A percentile compares a stretch with the other conserved stretches of the same genome.
Conservation (phyloP, 2,888 invertebrate species). For the Lacanobia oleracea region DNA sequence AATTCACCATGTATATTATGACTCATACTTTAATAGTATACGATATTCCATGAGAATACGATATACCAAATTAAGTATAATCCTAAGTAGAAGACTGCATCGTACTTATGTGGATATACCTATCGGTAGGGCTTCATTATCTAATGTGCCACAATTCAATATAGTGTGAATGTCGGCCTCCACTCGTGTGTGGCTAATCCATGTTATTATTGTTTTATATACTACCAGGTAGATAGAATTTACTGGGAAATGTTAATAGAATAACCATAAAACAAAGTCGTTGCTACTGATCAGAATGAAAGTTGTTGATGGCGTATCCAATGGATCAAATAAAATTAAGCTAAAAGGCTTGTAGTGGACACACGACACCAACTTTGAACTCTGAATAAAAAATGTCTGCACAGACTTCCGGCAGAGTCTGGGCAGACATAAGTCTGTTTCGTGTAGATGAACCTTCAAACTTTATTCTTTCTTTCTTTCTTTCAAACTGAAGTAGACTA, state of each 20-base stretch:
- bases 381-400: no score
- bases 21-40: background rate
- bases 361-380: no score
- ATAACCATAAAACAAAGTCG: no score
- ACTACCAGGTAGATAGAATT: background rate
- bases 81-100: slow-evolving; percentile 61
- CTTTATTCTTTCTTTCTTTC: no score
- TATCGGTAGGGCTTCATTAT: slow-evolving; percentile 74
- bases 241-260: background rate
- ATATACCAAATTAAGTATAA: slow-evolving; percentile 46
- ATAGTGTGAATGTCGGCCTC: slow-evolving; percentile 47
- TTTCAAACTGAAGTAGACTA: background rate
- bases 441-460: background rate
- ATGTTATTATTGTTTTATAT: background rate
- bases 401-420: no score
- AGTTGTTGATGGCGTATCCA: background rate
- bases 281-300: background rate
- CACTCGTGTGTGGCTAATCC: slow-evolving; percentile 8
- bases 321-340: background rate
- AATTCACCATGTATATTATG: no score
- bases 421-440: no score
- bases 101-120: slow-evolving; percentile 62
- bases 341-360: background rate
- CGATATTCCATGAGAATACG: background rate
- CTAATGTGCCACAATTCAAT: slow-evolving; percentile 64